Percentiles rank a stretch among this genome's conserved stretches.
Evolutionary conservation across 2,888 invertebrate species (phyloP).

Genomic region (Chymomyza procnemis): DNA sequence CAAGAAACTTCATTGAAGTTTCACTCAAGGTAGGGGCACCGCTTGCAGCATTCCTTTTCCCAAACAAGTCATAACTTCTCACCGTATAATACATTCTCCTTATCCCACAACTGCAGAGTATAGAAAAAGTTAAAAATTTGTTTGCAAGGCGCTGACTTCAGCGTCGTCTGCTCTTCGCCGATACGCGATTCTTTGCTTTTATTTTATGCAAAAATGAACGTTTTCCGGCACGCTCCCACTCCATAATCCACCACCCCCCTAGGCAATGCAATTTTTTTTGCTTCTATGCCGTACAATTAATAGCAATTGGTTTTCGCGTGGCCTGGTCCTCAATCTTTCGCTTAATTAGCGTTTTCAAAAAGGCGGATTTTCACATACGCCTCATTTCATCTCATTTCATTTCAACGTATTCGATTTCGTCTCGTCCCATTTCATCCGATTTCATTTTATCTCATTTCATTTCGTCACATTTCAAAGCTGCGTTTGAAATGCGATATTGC

Average conservation of each 20-base stretch:
- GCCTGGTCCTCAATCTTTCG: conserved; percentile 29
- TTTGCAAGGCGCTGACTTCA: conserved; percentile 1
- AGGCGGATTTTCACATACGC: conserved; percentile 38
- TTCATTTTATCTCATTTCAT: conserved; percentile 1
- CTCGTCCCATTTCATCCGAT: conserved; percentile 40
- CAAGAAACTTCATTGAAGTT: too few relatives aligned
- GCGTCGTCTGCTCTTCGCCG: conserved; percentile 6
- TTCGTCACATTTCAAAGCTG: not conserved
- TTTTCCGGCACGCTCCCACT: not conserved
- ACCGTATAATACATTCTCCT: too few relatives aligned
- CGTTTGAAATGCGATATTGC: conserved; percentile 21
- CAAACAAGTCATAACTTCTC: too few relatives aligned
- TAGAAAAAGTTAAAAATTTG: not conserved
- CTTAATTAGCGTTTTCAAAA: conserved; percentile 51
- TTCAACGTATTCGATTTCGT: not conserved
- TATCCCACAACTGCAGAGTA: too few relatives aligned
- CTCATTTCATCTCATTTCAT: conserved; percentile 38
- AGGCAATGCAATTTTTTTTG: not conserved
- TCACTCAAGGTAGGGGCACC: too few relatives aligned
- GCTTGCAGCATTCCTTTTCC: too few relatives aligned
- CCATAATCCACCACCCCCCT: not conserved
- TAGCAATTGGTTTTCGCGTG: conserved; percentile 15
- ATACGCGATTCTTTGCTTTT: conserved; percentile 29
- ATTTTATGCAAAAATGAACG: conserved; percentile 26
- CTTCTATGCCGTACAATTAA: conserved; percentile 39